These are phyloP conservation scores for Artibeus lituratus DNA, from an alignment of 2,797 vertebrate genomes.

Conservation along the genomic window DNA sequence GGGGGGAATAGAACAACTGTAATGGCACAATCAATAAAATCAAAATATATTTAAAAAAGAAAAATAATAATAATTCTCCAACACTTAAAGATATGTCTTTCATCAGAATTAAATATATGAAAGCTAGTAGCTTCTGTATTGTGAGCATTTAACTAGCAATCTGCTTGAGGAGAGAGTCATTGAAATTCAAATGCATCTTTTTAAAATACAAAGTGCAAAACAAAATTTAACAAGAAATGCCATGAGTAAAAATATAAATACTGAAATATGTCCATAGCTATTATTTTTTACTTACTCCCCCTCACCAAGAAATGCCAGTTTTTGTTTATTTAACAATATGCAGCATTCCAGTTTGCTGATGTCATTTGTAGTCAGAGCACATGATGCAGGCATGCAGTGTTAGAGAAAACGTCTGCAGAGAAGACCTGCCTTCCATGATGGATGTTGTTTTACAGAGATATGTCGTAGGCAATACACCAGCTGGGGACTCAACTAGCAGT, in stretches of 20 bases:
- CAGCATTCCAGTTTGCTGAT: neutral
- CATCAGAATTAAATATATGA: neutral
- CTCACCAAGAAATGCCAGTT: neutral
- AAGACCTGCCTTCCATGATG: neutral
- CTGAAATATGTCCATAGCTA: neutral
- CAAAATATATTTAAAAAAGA: no score
- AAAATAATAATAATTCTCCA: neutral
- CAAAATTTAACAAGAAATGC: neutral
- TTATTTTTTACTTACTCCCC: neutral
- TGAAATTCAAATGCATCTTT: neutral
- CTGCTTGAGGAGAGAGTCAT: neutral
- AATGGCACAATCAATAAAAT: no score
- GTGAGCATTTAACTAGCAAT: neutral
- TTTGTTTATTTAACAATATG: neutral
- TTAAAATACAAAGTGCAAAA: neutral
- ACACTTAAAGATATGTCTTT: neutral
- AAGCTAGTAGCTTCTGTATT: neutral
- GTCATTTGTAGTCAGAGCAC: neutral
- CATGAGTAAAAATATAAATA: neutral
- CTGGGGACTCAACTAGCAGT: neutral
- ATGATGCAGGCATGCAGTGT: neutral
- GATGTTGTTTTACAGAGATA: neutral
- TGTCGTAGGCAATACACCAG: neutral
- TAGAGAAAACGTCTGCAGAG: neutral
- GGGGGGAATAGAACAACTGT: no score